Evolutionary conservation across 2,797 vertebrate species (phyloP).

Genomic region (Sebastes umbrosus): DNA sequence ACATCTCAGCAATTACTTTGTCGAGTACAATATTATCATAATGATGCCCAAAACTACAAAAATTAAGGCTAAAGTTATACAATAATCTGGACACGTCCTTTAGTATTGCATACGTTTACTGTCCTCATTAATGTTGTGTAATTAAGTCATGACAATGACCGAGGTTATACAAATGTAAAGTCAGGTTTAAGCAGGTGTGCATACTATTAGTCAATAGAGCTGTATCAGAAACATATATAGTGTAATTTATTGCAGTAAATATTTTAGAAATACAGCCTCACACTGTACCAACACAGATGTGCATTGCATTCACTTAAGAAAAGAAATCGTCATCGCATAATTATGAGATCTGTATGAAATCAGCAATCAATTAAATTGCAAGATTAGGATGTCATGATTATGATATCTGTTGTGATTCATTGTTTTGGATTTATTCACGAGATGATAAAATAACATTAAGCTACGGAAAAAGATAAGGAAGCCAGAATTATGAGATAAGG

Average conservation of each 20-base stretch:
- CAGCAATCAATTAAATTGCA: not conserved
- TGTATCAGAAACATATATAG: not conserved
- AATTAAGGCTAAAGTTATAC: not conserved
- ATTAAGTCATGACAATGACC: not conserved
- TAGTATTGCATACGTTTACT: not conserved
- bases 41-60: not conserved
- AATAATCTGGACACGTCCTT: not conserved
- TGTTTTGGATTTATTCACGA: not conserved
- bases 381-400: constrained; percentile 1
- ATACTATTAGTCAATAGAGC: not conserved
- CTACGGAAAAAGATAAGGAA: not conserved
- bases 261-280: not conserved
- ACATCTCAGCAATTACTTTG: not conserved
- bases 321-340: not conserved
- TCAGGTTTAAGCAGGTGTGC: not conserved
- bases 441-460: not conserved
- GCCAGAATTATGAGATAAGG: not conserved
- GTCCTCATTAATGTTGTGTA: not conserved
- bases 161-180: not conserved
- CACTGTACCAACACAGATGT: not conserved
- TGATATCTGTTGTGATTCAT: not conserved
- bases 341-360: not conserved
- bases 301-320: not conserved
- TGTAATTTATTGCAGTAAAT: not conserved
- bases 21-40: not conserved